phyloP scores from a whole-genome alignment of 2,113 vertebrate species.

The Toxostoma redivivum region DNA sequence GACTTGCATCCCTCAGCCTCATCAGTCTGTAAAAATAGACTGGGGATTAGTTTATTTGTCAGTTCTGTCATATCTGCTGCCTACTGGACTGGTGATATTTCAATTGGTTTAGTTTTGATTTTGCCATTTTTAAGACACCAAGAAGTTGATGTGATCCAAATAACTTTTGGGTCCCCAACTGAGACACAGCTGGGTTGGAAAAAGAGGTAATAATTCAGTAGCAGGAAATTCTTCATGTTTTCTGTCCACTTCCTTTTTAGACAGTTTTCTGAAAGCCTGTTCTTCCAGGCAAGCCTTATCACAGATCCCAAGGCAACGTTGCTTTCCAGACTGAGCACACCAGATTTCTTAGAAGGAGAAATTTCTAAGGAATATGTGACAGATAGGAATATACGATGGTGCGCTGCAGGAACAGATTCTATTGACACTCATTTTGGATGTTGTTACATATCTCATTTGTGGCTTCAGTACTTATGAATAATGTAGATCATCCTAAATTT shows the following conservation, averaged over 20 bases:
- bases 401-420: conserved; percentile 63
- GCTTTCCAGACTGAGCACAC: conserved; percentile 55
- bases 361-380: conserved; percentile 63
- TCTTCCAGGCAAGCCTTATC: not conserved
- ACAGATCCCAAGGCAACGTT: conserved; percentile 38
- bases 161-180: not conserved
- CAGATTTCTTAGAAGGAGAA: conserved; percentile 61
- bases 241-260: conserved; percentile 3
- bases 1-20: not conserved
- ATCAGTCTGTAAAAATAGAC: not conserved
- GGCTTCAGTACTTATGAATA: conserved; percentile 66
- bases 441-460: conserved; percentile 69
- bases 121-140: not conserved
- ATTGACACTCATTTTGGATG: conserved; percentile 70
- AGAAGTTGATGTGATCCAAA: not conserved
- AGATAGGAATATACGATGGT: conserved; percentile 59
- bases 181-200: not conserved
- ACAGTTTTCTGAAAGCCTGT: not conserved
- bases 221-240: not conserved
- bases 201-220: not conserved
- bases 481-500: conserved; percentile 66
- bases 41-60: not conserved
- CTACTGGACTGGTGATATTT: not conserved
- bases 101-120: not conserved
- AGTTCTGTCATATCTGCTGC: not conserved